Conservation (phyloP, 1,140 invertebrate species). For the Archivesica marissinica region DNA sequence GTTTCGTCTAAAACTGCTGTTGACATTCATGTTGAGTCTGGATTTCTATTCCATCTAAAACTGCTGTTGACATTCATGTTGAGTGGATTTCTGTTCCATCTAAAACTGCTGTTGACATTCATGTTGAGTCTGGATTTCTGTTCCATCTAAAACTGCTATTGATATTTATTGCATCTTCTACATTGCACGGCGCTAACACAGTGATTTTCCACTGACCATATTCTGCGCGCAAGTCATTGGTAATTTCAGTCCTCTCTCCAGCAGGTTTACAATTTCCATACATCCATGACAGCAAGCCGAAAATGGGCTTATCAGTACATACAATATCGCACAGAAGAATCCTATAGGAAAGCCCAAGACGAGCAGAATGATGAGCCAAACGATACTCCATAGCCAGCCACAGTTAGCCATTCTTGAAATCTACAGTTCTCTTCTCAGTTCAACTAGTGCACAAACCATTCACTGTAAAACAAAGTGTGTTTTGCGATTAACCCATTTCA, state of each 20-base stretch:
- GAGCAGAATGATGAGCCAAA: conserved; percentile 92
- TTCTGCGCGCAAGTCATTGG: conserved; percentile 82
- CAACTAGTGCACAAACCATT: not conserved
- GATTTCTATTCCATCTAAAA: too few species aligned
- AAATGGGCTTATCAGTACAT: conserved; percentile 89
- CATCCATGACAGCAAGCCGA: conserved; percentile 88
- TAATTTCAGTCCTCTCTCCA: conserved; percentile 81
- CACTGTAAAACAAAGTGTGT: not conserved
- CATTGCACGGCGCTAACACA: conserved; percentile 80
- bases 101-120: too few species aligned
- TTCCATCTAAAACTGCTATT: too few species aligned
- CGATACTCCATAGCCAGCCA: conserved; percentile 86
- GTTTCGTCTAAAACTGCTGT: too few species aligned
- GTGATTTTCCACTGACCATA: conserved; percentile 80
- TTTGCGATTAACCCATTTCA: too few species aligned
- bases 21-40: too few species aligned
- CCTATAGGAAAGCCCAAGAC: conserved; percentile 90
- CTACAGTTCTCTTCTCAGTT: not conserved
- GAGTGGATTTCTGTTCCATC: too few species aligned
- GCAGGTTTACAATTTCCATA: conserved; percentile 78
- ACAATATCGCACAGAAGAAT: conserved; percentile 89
- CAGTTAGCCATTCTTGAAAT: conserved; percentile 76
- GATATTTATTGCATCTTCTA: too few species aligned
- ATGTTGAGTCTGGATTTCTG: too few species aligned
- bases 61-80: too few species aligned